Base-by-base conservation (phyloP, 1,140 invertebrate species). In the Trinorchestia longiramus region DNA sequence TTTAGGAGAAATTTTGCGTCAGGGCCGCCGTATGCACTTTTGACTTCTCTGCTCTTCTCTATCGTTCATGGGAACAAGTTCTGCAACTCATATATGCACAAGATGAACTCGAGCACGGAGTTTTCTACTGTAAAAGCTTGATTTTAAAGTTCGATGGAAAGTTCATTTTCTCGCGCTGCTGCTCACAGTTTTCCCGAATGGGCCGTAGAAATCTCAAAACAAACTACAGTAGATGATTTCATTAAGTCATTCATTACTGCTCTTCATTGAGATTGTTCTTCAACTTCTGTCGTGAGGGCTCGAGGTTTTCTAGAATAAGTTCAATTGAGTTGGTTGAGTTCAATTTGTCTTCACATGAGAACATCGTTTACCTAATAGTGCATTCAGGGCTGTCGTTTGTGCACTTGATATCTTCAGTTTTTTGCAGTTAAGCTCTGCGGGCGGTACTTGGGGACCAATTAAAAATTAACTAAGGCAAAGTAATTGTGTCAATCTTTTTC, bases 1-100 rank as follows among this genome's bases (percentile, higher is more conserved):
- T 90, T 90, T 42, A 90, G 43, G 88, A 90, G 88, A 42, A 90
- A 90, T 90, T 90, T 90, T 11, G 41, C 43, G 88, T 36, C 88
- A 90, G 88, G 88, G 88, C 43, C 88, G 43, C 8, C 88, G 41
- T 90, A 43, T 42, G 88, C n/a, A 90, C 88, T 42, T 90, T 90
- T 42, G 88, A 41, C 43, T 90, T 41, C 43, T 90, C 43, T 36
- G 15, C 36, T 77, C 62, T 36, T 23, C 62, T 36, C 28, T 28
- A 36, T 28, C 3, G 62, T 19, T 77, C 62, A 36, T 28, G 62
- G 1, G 11, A 77, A 28, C 62, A 77, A 77, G 62, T 77, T 23
- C 15, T 77, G 62, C 62, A 77, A 77, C 62, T 77, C 62, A 36
- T 19, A 53, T 53, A n/a, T n/a, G n/a, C n/a, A 53, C 15, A 11